Conservation (phyloP, 2,797 vertebrate genomes). For the Pachyuromys duprasi region DNA sequence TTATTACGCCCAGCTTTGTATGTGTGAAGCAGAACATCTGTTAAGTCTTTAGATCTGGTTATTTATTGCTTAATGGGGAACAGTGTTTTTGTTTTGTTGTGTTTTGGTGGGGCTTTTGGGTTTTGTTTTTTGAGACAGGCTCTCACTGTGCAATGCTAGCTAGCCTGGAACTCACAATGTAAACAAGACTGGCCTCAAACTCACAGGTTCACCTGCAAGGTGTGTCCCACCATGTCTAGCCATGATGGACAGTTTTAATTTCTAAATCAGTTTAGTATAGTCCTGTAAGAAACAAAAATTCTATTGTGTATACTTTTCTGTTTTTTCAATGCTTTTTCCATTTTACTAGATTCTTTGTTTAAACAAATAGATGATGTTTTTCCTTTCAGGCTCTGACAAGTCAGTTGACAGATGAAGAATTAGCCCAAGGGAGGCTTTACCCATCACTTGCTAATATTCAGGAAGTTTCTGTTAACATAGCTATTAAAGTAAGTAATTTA, state of each 20-base stretch:
- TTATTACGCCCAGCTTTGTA: neutral
- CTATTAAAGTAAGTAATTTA: constrained; percentile 91
- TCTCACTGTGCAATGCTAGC: neutral
- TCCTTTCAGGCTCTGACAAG: constrained; percentile 91
- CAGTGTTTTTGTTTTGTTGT: neutral
- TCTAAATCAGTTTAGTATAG: constrained; percentile 25
- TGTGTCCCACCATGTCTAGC: neutral
- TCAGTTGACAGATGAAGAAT: constrained; percentile 93
- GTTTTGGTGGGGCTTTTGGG: neutral
- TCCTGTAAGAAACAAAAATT: constrained; percentile 49
- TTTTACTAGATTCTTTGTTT: constrained; percentile 37
- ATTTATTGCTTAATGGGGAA: constrained; percentile 30
- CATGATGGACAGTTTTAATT: neutral
- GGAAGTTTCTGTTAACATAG: constrained; percentile 96
- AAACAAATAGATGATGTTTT: constrained; percentile 46
- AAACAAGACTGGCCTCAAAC: neutral
- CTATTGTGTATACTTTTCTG: neutral
- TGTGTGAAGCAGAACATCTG: neutral
- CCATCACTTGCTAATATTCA: constrained; percentile 96
- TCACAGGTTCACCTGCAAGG: neutral
- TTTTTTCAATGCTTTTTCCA: neutral
- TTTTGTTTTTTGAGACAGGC: neutral
- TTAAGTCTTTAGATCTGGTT: neutral
- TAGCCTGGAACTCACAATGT: neutral
- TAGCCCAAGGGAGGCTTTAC: constrained; percentile 94